phyloP scores from a whole-genome alignment of 2,888 invertebrate genomes.

The Baccha elongata region DNA sequence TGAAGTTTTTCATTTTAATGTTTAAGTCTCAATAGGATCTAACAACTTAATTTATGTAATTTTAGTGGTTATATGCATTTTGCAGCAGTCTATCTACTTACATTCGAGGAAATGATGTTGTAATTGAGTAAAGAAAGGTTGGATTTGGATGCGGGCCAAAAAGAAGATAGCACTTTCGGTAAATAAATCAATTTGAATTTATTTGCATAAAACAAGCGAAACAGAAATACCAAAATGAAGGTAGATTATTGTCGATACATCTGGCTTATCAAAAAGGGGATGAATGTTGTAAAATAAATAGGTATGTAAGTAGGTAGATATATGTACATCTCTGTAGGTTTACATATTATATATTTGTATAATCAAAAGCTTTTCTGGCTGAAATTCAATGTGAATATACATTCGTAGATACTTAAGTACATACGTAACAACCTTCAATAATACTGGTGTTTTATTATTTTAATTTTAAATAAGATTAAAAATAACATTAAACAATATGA shows the following conservation, averaged over 20 bases:
- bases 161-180: slow-evolving; percentile 13
- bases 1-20: slow-evolving; percentile 16
- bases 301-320: no score
- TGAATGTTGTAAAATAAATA: neutral
- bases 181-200: slow-evolving; percentile 34
- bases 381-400: slow-evolving; percentile 33
- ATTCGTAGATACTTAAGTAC: no score
- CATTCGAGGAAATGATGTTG: slow-evolving; percentile 29
- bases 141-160: slow-evolving; percentile 34
- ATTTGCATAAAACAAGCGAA: slow-evolving; percentile 28
- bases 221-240: neutral
- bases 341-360: no score
- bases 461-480: no score
- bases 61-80: neutral
- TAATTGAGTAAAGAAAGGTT: slow-evolving; percentile 48
- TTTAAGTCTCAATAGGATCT: slow-evolving; percentile 11
- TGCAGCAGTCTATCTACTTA: neutral
- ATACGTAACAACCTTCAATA: slow-evolving; percentile 15
- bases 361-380: slow-evolving; percentile 1
- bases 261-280: neutral
- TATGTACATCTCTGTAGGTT: no score
- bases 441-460: neutral
- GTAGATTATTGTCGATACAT: neutral
- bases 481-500: no score
- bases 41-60: slow-evolving; percentile 54